Evolutionary conservation across 2,888 invertebrate genomes (phyloP).

Genomic region (Campoplex capitator): DNA sequence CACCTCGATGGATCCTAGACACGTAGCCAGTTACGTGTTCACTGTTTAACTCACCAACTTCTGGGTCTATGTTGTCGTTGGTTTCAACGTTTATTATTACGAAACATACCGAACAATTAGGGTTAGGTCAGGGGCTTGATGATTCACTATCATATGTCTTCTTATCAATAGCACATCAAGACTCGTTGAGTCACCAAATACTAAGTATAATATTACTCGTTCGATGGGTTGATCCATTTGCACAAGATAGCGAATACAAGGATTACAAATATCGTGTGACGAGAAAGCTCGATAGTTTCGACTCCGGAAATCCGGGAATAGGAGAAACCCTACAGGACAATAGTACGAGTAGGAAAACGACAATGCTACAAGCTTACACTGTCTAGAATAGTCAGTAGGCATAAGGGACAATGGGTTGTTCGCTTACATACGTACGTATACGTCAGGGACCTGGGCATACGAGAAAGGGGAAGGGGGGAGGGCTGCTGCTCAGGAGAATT

Average conservation of each 20-base stretch:
- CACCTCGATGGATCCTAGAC: neutral
- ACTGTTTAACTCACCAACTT: neutral
- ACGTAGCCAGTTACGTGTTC: neutral
- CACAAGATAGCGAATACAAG: neutral
- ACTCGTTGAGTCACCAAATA: neutral
- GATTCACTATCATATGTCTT: neutral
- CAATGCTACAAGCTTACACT: constrained; percentile 80
- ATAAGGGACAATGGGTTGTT: constrained; percentile 77
- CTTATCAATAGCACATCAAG: neutral
- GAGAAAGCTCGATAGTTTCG: constrained; percentile 33
- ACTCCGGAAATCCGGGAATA: constrained; percentile 66
- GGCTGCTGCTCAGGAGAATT: constrained; percentile 49
- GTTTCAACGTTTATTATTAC: neutral
- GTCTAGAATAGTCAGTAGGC: constrained; percentile 65
- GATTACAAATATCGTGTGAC: constrained; percentile 34
- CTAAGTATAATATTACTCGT: neutral
- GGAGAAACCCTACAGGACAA: constrained; percentile 70
- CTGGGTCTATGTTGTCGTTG: neutral
- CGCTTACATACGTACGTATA: constrained; percentile 71
- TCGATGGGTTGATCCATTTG: neutral
- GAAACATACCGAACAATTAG: neutral
- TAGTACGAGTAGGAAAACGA: constrained; percentile 68
- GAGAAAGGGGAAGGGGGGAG: neutral
- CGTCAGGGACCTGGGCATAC: constrained; percentile 39
- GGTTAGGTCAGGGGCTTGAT: neutral